phyloP scores from a whole-genome alignment of 2,113 vertebrate species.

The Passer domesticus region DNA sequence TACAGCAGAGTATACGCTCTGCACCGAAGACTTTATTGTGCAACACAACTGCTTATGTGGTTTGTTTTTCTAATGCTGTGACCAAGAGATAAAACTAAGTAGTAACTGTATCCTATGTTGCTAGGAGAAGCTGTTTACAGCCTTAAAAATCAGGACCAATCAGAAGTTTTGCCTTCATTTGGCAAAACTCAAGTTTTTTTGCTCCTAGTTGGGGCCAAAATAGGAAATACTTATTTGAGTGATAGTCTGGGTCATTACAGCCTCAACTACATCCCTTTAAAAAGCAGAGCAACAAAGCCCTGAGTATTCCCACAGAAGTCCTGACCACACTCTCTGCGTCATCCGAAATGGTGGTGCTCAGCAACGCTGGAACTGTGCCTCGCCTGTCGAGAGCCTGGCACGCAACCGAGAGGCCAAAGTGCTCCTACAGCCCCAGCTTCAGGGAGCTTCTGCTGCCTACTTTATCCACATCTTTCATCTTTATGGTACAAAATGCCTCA shows the following conservation, averaged over 20 bases:
- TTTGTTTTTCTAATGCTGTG: neutral
- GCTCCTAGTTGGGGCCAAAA: neutral
- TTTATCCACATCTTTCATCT: neutral
- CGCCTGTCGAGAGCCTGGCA: neutral
- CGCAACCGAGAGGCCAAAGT: neutral
- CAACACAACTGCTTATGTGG: neutral
- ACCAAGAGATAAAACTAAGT: neutral
- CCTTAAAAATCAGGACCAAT: neutral
- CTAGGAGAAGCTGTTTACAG: neutral
- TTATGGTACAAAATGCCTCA: slow-evolving; percentile 41
- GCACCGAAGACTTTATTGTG: neutral
- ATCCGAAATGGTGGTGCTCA: slow-evolving; percentile 20
- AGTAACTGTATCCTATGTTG: neutral
- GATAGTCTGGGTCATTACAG: slow-evolving; percentile 29
- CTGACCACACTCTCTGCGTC: slow-evolving; percentile 20
- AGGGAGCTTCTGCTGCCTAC: neutral
- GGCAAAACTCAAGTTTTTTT: slow-evolving; percentile 1
- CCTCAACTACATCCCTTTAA: neutral
- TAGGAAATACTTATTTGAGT: slow-evolving; percentile 32
- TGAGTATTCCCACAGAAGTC: slow-evolving; percentile 31
- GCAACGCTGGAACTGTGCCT: slow-evolving; percentile 50
- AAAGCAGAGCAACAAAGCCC: slow-evolving; percentile 36
- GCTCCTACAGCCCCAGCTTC: neutral
- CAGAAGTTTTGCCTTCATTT: neutral
- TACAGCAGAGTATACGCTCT: neutral